A percentile compares a stretch with the other conserved stretches of the same genome.
phyloP scores from a whole-genome alignment of 1,140 invertebrate genomes.

The Tribolium castaneum region DNA sequence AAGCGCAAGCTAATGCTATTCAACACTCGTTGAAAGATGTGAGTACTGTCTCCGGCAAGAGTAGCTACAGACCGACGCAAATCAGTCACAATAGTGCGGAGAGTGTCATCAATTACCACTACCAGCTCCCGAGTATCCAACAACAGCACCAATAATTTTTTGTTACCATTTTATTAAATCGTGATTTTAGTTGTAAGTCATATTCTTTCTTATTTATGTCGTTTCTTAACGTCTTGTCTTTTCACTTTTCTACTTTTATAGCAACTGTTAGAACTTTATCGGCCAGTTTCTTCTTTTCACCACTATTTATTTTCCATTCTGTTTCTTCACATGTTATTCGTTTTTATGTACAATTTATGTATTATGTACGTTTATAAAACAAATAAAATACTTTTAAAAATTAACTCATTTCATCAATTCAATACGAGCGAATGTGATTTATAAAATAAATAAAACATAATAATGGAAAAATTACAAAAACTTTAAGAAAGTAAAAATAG shows the following conservation, averaged over 20 bases:
- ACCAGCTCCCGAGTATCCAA: slow-evolving; percentile 2
- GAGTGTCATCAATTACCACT: slow-evolving; percentile 8
- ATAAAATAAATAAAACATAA: too few relatives aligned
- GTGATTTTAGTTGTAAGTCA: slow-evolving; percentile 8
- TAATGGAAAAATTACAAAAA: too few relatives aligned
- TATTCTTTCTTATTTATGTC: slow-evolving; percentile 6
- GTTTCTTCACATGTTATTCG: background rate
- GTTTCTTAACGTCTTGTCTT: background rate
- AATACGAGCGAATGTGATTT: too few relatives aligned
- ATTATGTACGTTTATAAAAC: background rate
- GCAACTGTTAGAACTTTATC: background rate
- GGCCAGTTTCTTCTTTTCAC: slow-evolving; percentile 10
- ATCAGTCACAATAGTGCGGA: slow-evolving; percentile 12
- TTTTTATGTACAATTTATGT: background rate
- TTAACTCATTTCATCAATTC: background rate
- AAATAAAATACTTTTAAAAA: slow-evolving; percentile 11
- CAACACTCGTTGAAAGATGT: slow-evolving; percentile 9
- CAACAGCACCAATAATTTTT: slow-evolving; percentile 12
- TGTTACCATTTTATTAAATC: background rate
- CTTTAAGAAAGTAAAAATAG: too few relatives aligned
- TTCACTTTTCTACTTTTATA: background rate
- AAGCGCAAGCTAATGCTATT: slow-evolving; percentile 40
- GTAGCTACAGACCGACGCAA: slow-evolving; percentile 20
- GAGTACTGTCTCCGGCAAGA: background rate
- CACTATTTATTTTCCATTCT: slow-evolving; percentile 4